A percentile compares a stretch with the other conserved stretches of the same genome.
phyloP scores from a whole-genome alignment of 2,113 vertebrate genomes.

The Phoenicopterus ruber region DNA sequence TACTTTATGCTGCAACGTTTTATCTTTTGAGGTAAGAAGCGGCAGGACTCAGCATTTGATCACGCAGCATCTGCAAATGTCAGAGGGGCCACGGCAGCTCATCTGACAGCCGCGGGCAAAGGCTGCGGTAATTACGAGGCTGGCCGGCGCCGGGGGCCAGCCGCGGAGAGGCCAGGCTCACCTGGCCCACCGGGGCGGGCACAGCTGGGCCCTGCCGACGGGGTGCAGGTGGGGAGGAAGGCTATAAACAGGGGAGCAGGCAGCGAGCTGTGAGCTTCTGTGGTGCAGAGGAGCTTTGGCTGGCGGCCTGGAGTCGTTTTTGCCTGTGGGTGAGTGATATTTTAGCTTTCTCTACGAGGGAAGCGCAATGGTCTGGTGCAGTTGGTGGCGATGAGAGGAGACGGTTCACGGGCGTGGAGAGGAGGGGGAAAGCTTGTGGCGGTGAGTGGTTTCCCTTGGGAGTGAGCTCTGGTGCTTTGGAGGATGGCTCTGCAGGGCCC shows the following conservation, averaged over 20 bases:
- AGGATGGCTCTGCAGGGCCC: accelerated
- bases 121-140: accelerated
- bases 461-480: background rate
- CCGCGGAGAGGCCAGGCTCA: background rate
- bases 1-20: background rate
- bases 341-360: accelerated
- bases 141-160: background rate
- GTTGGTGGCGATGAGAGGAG: background rate
- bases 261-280: accelerated
- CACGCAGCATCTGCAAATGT: background rate
- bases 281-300: accelerated
- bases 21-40: background rate
- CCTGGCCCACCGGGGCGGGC: background rate
- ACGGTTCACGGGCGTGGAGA: background rate
- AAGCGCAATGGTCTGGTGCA: accelerated
- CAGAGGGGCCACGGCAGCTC: background rate
- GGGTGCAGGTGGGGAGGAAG: background rate
- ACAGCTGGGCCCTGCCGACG: background rate
- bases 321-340: background rate
- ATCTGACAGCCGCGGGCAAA: background rate
- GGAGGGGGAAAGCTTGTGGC: background rate
- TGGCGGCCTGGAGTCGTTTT: accelerated
- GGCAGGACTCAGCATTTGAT: background rate
- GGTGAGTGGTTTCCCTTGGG: background rate
- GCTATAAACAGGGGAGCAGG: background rate